Evolutionary conservation across 2,888 invertebrate species (phyloP).

Genomic region (Eristalis intricaria): DNA sequence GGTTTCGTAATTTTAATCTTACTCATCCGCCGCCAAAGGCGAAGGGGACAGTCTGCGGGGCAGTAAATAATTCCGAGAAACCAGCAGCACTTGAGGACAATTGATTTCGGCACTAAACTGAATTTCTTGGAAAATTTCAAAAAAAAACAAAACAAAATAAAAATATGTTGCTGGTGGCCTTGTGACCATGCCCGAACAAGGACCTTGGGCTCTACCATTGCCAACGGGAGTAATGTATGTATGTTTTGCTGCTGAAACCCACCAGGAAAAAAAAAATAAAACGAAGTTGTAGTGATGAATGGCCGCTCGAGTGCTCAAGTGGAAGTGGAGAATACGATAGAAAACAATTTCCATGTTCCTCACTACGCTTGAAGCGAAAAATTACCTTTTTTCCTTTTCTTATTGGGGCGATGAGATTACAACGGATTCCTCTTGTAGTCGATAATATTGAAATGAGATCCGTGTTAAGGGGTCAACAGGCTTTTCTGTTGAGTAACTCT

Average conservation of each 20-base stretch:
- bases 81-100: background rate
- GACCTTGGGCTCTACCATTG: background rate
- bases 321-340: background rate
- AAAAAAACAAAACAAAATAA: background rate
- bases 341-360: background rate
- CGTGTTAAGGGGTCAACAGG: background rate
- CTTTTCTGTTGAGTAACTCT: background rate
- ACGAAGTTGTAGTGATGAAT: background rate
- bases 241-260: background rate
- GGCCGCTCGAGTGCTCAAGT: background rate
- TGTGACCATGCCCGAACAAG: background rate
- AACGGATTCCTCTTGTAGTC: background rate
- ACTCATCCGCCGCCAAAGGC: background rate
- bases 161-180: too few species aligned
- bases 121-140: background rate
- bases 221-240: background rate
- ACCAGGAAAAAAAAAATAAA: background rate
- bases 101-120: background rate
- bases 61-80: background rate
- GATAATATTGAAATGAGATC: background rate
- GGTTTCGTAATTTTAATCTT: conserved; percentile 26
- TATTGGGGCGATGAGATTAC: background rate
- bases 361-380: background rate
- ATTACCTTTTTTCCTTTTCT: background rate
- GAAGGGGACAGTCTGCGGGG: background rate